phyloP scores from a whole-genome alignment of 2,113 vertebrate species.

The Harpagus bidentatus region DNA sequence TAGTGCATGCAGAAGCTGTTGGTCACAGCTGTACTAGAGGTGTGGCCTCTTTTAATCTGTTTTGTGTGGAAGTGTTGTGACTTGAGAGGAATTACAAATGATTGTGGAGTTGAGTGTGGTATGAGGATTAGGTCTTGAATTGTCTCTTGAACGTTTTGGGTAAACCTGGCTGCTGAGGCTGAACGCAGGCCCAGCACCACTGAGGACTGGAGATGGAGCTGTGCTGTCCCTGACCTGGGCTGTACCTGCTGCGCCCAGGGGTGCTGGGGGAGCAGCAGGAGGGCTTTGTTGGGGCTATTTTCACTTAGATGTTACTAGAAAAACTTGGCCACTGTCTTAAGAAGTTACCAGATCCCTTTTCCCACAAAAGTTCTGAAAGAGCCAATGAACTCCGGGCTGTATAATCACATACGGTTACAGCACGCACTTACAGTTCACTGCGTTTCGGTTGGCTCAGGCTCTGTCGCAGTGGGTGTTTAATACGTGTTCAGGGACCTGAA shows the following conservation, averaged over 20 bases:
- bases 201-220: background rate
- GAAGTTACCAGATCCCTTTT: background rate
- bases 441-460: too few relatives aligned
- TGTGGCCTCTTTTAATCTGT: background rate
- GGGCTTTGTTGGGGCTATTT: accelerated
- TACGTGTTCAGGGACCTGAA: accelerated
- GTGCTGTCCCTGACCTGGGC: background rate
- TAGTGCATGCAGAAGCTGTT: background rate
- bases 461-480: too few relatives aligned
- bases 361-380: background rate
- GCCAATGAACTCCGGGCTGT: too few relatives aligned
- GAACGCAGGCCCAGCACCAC: background rate
- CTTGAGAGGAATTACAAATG: background rate
- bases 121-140: background rate
- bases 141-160: background rate
- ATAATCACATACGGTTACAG: accelerated
- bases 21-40: background rate
- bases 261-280: background rate
- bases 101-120: too few relatives aligned
- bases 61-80: background rate
- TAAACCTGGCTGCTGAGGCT: too few relatives aligned
- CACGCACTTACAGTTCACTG: accelerated
- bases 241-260: too few relatives aligned
- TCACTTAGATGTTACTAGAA: too few relatives aligned
- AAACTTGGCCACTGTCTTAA: background rate